Conservation (phyloP, 2,797 vertebrate species). For the Bovichtus variegatus region DNA sequence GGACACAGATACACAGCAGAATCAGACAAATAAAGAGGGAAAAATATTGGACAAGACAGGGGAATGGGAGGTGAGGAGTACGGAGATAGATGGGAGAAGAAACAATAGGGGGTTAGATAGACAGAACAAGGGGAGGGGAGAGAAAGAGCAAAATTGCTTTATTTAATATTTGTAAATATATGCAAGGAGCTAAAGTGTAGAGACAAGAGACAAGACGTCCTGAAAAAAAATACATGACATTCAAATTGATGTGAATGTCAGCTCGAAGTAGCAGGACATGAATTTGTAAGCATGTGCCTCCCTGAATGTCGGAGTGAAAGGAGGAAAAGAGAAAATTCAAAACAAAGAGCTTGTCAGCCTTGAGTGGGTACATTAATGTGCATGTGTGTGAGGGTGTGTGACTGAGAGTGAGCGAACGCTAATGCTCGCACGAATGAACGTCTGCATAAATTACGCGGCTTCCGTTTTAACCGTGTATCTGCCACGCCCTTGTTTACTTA, state of each 20-base stretch:
- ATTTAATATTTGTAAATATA: conserved; percentile 85
- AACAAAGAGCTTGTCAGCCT: conserved; percentile 81
- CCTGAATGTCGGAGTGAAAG: conserved; percentile 69
- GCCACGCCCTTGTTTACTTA: conserved; percentile 70
- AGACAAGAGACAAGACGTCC: conserved; percentile 81
- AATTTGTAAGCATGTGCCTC: conserved; percentile 77
- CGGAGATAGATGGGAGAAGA: conserved; percentile 44
- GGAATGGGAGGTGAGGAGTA: conserved; percentile 59
- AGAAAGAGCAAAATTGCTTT: conserved; percentile 71
- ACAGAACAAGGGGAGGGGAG: conserved; percentile 49
- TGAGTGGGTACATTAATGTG: conserved; percentile 72
- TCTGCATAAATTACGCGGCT: conserved; percentile 72
- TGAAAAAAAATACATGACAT: conserved; percentile 78
- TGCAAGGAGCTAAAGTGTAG: conserved; percentile 80
- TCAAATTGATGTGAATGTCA: conserved; percentile 85
- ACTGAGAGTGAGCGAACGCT: conserved; percentile 59
- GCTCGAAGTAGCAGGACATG: conserved; percentile 77
- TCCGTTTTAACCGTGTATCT: conserved; percentile 40
- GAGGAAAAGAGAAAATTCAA: conserved; percentile 71
- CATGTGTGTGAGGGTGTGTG: conserved; percentile 62
- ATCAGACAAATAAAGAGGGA: conserved; percentile 26
- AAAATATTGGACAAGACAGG: conserved; percentile 46
- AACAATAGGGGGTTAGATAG: conserved; percentile 54
- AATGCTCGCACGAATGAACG: conserved; percentile 52
- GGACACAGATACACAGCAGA: conserved; percentile 11